Conservation (phyloP, 1,140 invertebrate genomes). For the Araneus ventricosus region DNA sequence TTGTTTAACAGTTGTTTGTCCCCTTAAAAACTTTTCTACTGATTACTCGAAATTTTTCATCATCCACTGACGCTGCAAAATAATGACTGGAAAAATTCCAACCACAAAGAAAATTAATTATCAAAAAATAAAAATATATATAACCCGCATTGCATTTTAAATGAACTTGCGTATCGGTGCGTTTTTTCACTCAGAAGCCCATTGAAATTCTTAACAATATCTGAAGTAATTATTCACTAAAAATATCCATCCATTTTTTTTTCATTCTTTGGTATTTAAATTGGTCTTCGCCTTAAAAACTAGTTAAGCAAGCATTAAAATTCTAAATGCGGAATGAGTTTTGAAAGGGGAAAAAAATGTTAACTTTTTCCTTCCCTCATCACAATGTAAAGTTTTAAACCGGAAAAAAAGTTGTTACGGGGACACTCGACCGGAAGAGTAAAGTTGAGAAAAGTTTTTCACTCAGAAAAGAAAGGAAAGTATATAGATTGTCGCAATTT, state of each 20-base stretch:
- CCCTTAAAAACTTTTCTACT: no score
- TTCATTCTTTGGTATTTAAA: not conserved
- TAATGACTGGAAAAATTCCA: no score
- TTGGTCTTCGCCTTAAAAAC: not conserved
- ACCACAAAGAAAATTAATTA: no score
- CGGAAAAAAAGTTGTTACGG: not conserved
- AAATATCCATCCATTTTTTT: not conserved
- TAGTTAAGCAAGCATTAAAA: not conserved
- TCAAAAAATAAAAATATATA: no score
- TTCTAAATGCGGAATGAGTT: not conserved
- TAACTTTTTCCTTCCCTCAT: not conserved
- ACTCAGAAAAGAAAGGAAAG: not conserved
- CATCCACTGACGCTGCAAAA: no score
- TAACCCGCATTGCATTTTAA: no score
- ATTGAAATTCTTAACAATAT: not conserved
- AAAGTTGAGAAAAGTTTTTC: not conserved
- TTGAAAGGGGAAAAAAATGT: not conserved
- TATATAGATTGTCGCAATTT: no score
- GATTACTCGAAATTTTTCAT: no score
- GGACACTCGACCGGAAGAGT: not conserved
- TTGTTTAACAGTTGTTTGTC: no score
- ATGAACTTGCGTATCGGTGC: no score
- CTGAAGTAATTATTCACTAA: not conserved
- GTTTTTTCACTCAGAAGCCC: not conserved
- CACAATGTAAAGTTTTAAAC: not conserved